Evolutionary conservation across 2,797 vertebrate species (phyloP), one percentile per base, ranked within the genome.

Genomic region (Sebastes steindachneri): DNA sequence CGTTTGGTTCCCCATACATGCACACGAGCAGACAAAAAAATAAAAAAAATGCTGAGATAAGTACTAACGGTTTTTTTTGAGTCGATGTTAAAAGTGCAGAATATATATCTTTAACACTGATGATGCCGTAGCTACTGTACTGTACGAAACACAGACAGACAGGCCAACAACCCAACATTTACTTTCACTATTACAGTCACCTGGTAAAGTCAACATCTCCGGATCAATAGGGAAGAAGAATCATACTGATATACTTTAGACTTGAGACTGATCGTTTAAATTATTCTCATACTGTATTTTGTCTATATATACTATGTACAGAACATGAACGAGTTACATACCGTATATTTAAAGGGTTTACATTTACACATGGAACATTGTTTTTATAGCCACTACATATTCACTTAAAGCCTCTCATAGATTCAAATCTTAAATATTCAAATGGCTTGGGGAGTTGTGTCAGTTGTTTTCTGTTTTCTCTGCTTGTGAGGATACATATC

Each of bases 281-380:
- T 63, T 48, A 37, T 58, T 69, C 58, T 88, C 29, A 83, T 91
- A 91, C 84, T 77, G 79, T 35, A 41, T 82, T 84, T 81, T 75
- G 62, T 88, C 67, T 91, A 92, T 90, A 88, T 92, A 91, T 93
- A 91, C 75, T 93, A 94, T 95, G 80, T 93, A 95, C 93, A 95
- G 80, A 84, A 90, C 81, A 77, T 76, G 76, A 72, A 82, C 76
- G 79, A 65, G 57, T 53, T 75, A 86, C 75, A 79, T 68, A 92
- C 84, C 81, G 69, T 79, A 68, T 81, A 82, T 74, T 90, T 91
- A 92, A 92, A 91, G 90, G 91, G 85, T 79, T 84, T 58, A 92
- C 94, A 93, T 92, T 86, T 93, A 94, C 93, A 96, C 93, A 53
- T 82, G 79, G 86, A 95, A 89, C 86, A 84, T 89, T 85, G 84